Conservation (phyloP, 2,797 vertebrate species). For the Caiman crocodilus region DNA sequence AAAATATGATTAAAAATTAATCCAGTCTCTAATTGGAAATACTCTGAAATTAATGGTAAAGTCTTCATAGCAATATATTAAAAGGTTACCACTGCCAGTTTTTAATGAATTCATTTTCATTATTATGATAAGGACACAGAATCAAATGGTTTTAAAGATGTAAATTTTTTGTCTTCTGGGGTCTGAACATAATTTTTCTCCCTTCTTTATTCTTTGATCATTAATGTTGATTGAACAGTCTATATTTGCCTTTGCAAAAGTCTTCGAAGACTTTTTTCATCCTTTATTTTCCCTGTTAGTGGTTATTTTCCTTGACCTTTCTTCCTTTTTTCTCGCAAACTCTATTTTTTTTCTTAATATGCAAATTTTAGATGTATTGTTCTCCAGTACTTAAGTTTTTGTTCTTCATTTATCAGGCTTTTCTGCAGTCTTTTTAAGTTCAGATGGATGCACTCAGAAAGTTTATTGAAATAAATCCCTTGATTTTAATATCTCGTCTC, state of each 20-base stretch:
- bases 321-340: background rate
- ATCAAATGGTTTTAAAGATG: background rate
- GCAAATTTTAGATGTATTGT: background rate
- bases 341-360: background rate
- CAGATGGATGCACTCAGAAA: background rate
- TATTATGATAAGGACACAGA: background rate
- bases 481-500: background rate
- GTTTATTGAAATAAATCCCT: background rate
- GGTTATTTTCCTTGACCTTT: background rate
- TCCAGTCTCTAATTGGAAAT: background rate
- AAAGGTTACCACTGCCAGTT: constrained; percentile 23
- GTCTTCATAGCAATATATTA: background rate
- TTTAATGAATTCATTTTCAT: constrained; percentile 48
- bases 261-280: background rate
- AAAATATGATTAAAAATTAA: constrained; percentile 55
- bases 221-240: background rate
- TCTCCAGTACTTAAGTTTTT: background rate
- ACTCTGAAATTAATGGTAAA: constrained; percentile 27
- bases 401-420: background rate
- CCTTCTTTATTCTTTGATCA: background rate
- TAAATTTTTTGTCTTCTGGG: background rate
- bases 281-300: fast-evolving
- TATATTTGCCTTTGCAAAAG: background rate
- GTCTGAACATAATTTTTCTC: background rate
- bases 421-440: background rate